phyloP scores from a whole-genome alignment of 2,888 invertebrate genomes.

The Ditula angustiorana region DNA sequence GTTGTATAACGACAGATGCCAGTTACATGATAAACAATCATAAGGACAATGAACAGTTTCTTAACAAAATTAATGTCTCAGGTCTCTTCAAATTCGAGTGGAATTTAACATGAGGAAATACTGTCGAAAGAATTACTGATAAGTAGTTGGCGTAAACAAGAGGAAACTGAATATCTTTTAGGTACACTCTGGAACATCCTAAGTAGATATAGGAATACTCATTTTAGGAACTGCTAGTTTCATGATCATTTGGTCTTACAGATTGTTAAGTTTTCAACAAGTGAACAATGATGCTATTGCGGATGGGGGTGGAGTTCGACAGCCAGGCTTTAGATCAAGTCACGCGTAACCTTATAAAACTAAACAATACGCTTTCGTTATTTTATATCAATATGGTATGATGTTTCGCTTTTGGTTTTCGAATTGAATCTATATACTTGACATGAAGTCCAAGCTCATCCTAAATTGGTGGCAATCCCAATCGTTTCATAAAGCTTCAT shows the following conservation, averaged over 20 bases:
- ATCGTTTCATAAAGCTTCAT: too few relatives aligned
- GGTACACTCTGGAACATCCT: constrained; percentile 9
- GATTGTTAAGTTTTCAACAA: neutral
- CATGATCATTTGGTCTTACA: neutral
- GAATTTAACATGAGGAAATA: constrained; percentile 39
- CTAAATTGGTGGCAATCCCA: too few relatives aligned
- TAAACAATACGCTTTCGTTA: too few relatives aligned
- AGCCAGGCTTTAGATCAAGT: constrained; percentile 3
- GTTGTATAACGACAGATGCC: constrained; percentile 31
- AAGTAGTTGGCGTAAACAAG: constrained; percentile 38
- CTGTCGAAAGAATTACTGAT: constrained; percentile 30
- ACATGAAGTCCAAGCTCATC: too few relatives aligned
- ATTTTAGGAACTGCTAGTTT: neutral
- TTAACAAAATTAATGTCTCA: constrained; percentile 32
- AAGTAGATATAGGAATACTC: neutral
- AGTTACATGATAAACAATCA: constrained; percentile 37
- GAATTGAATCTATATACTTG: too few relatives aligned
- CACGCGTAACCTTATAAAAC: too few relatives aligned
- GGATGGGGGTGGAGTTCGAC: neutral
- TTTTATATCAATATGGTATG: too few relatives aligned
- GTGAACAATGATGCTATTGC: neutral
- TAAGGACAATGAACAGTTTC: constrained; percentile 35
- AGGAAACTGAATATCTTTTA: constrained; percentile 40
- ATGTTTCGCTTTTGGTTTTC: too few relatives aligned
- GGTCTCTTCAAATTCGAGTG: constrained; percentile 30